These are phyloP conservation scores for Labrus mixtus DNA, from an alignment of 2,113 vertebrate species.

Conservation along the genomic window DNA sequence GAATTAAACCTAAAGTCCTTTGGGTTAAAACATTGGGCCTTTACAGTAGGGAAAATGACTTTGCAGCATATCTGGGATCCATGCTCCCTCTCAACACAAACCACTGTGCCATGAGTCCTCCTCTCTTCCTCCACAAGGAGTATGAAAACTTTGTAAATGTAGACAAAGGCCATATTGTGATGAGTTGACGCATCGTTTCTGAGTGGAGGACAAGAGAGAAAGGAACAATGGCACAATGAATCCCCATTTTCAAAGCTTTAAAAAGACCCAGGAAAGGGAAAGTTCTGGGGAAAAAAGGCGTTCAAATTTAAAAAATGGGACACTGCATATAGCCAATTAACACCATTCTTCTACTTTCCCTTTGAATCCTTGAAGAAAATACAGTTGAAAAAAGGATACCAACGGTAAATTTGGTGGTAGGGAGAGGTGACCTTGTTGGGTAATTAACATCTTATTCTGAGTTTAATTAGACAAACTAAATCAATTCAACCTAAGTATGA, in stretches of 20 bases:
- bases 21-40: slow-evolving; percentile 14
- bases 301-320: slow-evolving; percentile 84
- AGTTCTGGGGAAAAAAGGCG: slow-evolving; percentile 66
- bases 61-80: slow-evolving; percentile 39
- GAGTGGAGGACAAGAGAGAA: slow-evolving; percentile 74
- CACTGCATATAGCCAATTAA: slow-evolving; percentile 84
- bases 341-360: slow-evolving; percentile 81
- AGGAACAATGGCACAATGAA: slow-evolving; percentile 81
- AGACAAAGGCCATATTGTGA: slow-evolving; percentile 82
- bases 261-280: slow-evolving; percentile 76
- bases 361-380: slow-evolving; percentile 81
- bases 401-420: slow-evolving; percentile 81
- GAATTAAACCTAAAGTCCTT: background rate
- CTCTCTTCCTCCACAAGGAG: slow-evolving; percentile 57
- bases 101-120: slow-evolving; percentile 57
- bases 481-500: slow-evolving; percentile 86
- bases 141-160: slow-evolving; percentile 75
- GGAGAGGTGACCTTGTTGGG: slow-evolving; percentile 87
- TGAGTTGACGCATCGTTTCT: slow-evolving; percentile 82
- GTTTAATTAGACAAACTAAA: slow-evolving; percentile 89
- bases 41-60: slow-evolving; percentile 2
- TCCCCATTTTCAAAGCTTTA: slow-evolving; percentile 80
- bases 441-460: slow-evolving; percentile 88
- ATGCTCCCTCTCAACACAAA: slow-evolving; percentile 57
- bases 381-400: slow-evolving; percentile 79